Evolutionary conservation across 2,797 vertebrate genomes (phyloP).

Genomic region (Rhinogobio ventralis): DNA sequence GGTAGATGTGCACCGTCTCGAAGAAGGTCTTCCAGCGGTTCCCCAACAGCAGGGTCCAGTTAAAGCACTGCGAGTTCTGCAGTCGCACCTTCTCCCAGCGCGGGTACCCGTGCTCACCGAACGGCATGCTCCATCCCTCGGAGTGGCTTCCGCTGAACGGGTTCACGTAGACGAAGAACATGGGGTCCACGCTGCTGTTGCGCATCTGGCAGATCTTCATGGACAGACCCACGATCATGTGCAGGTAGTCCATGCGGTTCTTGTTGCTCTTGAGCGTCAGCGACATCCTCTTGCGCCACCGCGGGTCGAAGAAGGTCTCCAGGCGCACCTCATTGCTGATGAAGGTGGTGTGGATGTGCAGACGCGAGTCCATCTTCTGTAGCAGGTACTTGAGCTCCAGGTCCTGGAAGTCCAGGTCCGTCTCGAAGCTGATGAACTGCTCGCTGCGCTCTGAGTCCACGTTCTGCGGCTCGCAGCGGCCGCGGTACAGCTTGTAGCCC

Average conservation of each 20-base stretch:
- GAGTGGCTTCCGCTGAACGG: slow-evolving; percentile 99
- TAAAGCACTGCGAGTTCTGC: slow-evolving; percentile 97
- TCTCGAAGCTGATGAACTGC: slow-evolving; percentile 99
- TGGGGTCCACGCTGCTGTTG: slow-evolving; percentile 97
- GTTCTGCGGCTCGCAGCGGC: slow-evolving; percentile 97
- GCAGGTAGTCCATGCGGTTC: slow-evolving; percentile 98
- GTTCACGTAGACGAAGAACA: slow-evolving; percentile 99
- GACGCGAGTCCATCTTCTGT: slow-evolving; percentile 98
- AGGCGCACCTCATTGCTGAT: slow-evolving; percentile 99
- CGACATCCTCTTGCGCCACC: slow-evolving; percentile 99
- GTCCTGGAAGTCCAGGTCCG: slow-evolving; percentile 98
- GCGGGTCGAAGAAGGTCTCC: slow-evolving; percentile 97
- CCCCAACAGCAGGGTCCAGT: slow-evolving; percentile 96
- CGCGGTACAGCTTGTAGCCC: slow-evolving; percentile 97
- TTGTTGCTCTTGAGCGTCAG: slow-evolving; percentile 99
- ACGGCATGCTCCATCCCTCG: slow-evolving; percentile 99
- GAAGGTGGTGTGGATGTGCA: slow-evolving; percentile 98
- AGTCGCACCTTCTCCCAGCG: slow-evolving; percentile 96
- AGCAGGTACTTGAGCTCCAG: slow-evolving; percentile 97
- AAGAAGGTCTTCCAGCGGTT: slow-evolving; percentile 99
- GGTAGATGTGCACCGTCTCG: slow-evolving; percentile 98
- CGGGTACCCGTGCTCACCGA: slow-evolving; percentile 95
- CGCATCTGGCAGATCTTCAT: slow-evolving; percentile 99
- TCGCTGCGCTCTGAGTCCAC: slow-evolving; percentile 98
- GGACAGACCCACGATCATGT: slow-evolving; percentile 97